Evolutionary conservation across 2,797 vertebrate species (phyloP), one percentile per base, ranked within the genome.

Genomic region (Pempheris klunzingeri): DNA sequence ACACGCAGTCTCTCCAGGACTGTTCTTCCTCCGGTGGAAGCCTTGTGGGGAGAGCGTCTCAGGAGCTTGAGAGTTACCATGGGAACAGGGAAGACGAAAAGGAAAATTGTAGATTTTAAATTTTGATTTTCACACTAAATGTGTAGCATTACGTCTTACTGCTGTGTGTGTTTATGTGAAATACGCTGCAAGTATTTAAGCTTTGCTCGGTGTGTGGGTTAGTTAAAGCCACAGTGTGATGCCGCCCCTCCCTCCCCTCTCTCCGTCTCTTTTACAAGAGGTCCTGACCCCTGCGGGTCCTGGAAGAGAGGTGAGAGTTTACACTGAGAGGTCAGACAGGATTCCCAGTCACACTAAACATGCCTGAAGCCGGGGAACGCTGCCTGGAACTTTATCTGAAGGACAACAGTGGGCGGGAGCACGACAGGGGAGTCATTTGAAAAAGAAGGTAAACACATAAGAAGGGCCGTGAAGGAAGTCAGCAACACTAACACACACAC

Each of bases 231-330:
- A 38, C 44, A 17, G 55, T 61, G 62, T 64, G 61, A 80, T 4
- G 43, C 22, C 20, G 5, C 46, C 2, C 5, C n/a, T 4, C 32
- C 61, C 14, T 3, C 34, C 30, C 32, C 39, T 22, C 9, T 36
- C 32, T 30, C 39, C 50, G 7, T 74, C 47, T 67, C 52, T 43
- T 86, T 82, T 76, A 86, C 80, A 75, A 81, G 76, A 80, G 89
- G 92, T 91, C 79, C 14, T 20, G 41, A 90, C 84, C 88, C 87
- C 5, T 32, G 1, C 9, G 0, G 67, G 44, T 64, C 72, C 85
- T 84, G 58, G 68, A 54, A 71, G 76, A 78, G 78, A 88, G 71
- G 86, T 88, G 88, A 87, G 76, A 83, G 89, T 92, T 92, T 92
- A 80, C 91, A 80, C 7, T 78, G 60, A 65, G 83, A 74, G 85